These are phyloP conservation scores for Mactromeris polynyma DNA, from an alignment of 2,888 invertebrate genomes.

Conservation along the genomic window DNA sequence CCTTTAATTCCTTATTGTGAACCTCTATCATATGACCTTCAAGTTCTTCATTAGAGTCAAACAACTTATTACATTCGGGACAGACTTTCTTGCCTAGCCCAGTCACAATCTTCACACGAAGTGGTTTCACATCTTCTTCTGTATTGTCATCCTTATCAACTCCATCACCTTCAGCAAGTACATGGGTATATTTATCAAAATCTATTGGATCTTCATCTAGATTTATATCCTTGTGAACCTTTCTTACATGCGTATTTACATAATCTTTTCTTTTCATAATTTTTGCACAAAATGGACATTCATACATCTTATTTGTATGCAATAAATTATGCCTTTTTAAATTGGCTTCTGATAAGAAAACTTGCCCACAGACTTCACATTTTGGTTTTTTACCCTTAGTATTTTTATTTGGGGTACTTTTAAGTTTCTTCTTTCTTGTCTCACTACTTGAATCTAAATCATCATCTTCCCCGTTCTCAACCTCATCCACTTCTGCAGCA, in stretches of 20 bases:
- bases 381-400: conserved; percentile 33
- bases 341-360: conserved; percentile 45
- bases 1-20: conserved; percentile 53
- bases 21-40: conserved; percentile 54
- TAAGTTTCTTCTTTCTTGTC: conserved; percentile 3
- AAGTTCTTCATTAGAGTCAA: conserved; percentile 47
- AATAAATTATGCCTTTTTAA: conserved; percentile 54
- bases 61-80: conserved; percentile 60
- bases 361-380: conserved; percentile 49
- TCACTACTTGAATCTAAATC: conserved; percentile 17
- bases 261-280: conserved; percentile 64
- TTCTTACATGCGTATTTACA: conserved; percentile 53
- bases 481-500: conserved; percentile 30
- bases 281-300: conserved; percentile 65
- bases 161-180: conserved; percentile 6
- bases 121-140: conserved; percentile 18
- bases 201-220: conserved; percentile 56
- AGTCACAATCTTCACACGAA: conserved; percentile 27
- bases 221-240: conserved; percentile 58
- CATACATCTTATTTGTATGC: conserved; percentile 59
- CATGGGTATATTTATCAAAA: conserved; percentile 53
- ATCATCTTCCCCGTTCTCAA: conserved; percentile 21
- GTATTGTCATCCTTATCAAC: background rate
- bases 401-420: background rate
- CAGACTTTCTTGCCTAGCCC: conserved; percentile 61